A percentile compares a stretch with the other conserved stretches of the same genome.
These are phyloP conservation scores for Origma solitaria DNA, from an alignment of 2,113 vertebrate species.

Conservation along the genomic window DNA sequence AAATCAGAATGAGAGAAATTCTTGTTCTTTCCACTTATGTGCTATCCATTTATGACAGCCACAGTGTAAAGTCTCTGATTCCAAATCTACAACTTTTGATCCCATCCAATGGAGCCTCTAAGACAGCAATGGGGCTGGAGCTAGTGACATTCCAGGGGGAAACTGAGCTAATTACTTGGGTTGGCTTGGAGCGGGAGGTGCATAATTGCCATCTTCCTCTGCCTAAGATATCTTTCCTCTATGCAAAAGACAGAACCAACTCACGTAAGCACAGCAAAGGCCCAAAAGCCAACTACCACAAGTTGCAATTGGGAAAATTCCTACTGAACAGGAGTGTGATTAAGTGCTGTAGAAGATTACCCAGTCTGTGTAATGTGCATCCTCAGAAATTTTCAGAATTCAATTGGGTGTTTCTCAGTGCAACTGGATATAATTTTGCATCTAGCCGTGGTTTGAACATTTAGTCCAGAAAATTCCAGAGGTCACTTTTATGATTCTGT, in stretches of 20 bases:
- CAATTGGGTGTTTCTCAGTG: neutral
- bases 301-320: neutral
- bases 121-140: neutral
- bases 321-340: neutral
- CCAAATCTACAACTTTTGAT: neutral
- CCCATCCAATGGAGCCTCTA: neutral
- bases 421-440: neutral
- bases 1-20: neutral
- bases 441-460: neutral
- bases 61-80: neutral
- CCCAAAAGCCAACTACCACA: neutral
- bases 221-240: neutral
- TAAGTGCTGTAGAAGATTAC: neutral
- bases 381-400: neutral
- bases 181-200: fast-evolving
- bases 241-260: neutral
- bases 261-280: neutral
- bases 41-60: neutral
- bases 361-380: neutral
- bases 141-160: neutral
- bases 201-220: neutral
- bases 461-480: neutral
- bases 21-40: neutral
- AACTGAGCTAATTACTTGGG: neutral
- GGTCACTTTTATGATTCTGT: neutral